Base-by-base conservation (phyloP, 2,797 vertebrate species). In the Oreochromis mossambicus region DNA sequence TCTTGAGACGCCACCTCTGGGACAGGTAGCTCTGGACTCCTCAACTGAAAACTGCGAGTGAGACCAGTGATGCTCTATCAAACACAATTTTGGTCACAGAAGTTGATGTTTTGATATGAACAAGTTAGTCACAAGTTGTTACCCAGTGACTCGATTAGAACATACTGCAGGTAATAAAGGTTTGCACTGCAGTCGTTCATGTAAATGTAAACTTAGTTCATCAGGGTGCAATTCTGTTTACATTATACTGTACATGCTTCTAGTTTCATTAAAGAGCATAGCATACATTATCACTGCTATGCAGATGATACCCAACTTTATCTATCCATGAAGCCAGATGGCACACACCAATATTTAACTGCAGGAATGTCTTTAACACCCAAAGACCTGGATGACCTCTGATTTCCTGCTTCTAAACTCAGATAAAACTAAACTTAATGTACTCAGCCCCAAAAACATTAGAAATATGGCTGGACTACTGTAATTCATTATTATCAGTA, bases 1-100 rank as follows among this genome's bases (percentile, higher is more conserved):
- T 61, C 66, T 46, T 48, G 14, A 48, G 14, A 46, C 2, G 5
- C 14, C 43, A 26, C 41, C 66, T 70, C 43, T 48, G 66, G 8
- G 41, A 48, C 8, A 11, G 68, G 7, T 48, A 0, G 3, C 24
- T 48, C 41, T 48, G 68, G 24, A 48, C 24, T 32, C 43, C 29
- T 0, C 0, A 46, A 0, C 41, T 48, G 14, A 48, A 21, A 46
- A 0, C 15, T 24, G 10, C 1, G 1, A 73, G 15, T 48, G 15
- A 48, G 7, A 48, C 41, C 66, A 73, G 15, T 11, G 26, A 12
- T 11, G 14, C 17, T 26, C 2, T 26, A 3, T 46, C 21, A 46
- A 13, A 46, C 24, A 29, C 43, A 29, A 2, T 7, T 48, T 73
- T 73, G 15, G 68, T 73, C 68, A 48, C 8, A 46, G 21, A 46